Percentiles rank a stretch among this genome's conserved stretches.
Conservation (phyloP, 2,888 invertebrate genomes). For the Heliconius hortense region DNA sequence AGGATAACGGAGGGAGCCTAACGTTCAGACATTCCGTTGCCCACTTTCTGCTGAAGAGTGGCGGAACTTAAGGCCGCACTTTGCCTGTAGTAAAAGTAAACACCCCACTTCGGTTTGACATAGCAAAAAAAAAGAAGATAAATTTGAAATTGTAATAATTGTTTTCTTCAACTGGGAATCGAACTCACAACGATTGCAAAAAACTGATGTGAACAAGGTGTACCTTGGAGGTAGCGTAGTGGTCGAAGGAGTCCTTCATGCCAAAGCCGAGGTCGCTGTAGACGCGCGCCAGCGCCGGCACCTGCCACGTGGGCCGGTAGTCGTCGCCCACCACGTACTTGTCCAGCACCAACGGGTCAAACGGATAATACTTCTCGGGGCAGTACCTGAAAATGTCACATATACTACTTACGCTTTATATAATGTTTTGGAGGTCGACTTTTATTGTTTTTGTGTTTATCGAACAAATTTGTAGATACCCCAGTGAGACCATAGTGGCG, state of each 20-base stretch:
- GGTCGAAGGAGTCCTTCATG: conserved; percentile 93
- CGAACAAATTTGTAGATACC: too few relatives aligned
- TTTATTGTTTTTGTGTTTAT: too few relatives aligned
- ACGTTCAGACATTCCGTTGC: too few relatives aligned
- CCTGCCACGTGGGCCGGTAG: conserved; percentile 96
- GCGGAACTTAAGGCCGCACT: too few relatives aligned
- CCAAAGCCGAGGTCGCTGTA: conserved; percentile 88
- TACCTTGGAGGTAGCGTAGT: conserved; percentile 83
- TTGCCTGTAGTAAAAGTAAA: too few relatives aligned
- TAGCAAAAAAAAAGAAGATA: neutral
- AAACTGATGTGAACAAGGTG: neutral
- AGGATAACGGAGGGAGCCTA: too few relatives aligned
- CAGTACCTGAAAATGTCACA: conserved; percentile 86
- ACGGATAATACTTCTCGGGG: conserved; percentile 93
- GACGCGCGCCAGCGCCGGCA: conserved; percentile 87
- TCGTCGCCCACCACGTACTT: conserved; percentile 98
- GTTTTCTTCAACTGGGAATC: neutral
- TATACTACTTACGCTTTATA: neutral
- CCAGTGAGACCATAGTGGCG: too few relatives aligned
- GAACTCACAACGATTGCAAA: neutral
- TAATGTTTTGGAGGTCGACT: too few relatives aligned
- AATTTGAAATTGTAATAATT: neutral
- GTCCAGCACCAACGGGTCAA: conserved; percentile 88
- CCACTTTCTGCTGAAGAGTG: too few relatives aligned
- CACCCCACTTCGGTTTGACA: too few relatives aligned